Percentiles rank a stretch among this genome's conserved stretches.
These are phyloP conservation scores for Carlito syrichta DNA, from an alignment of 2,113 vertebrate species.

Conservation along the genomic window DNA sequence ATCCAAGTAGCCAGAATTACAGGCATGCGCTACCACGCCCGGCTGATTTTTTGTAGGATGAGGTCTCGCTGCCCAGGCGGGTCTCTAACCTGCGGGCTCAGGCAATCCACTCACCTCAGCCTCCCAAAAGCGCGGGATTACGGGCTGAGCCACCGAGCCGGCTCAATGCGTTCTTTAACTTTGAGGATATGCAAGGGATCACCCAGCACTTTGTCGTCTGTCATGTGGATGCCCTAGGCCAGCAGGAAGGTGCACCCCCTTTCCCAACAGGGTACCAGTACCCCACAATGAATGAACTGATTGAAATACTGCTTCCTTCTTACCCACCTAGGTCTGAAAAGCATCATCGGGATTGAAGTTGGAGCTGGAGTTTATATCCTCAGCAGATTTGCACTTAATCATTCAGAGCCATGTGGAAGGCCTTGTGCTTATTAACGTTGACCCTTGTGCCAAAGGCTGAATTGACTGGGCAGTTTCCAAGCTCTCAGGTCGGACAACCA, in stretches of 20 bases:
- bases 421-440: constrained; percentile 95
- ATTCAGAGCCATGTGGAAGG: constrained; percentile 93
- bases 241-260: constrained; percentile 92
- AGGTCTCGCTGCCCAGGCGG: no score
- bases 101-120: no score
- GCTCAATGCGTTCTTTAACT: constrained; percentile 98
- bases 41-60: no score
- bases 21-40: no score
- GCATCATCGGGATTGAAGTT: constrained; percentile 93
- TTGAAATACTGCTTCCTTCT: constrained; percentile 94
- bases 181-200: constrained; percentile 96
- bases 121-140: no score
- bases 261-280: constrained; percentile 96
- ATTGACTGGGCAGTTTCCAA: constrained; percentile 97
- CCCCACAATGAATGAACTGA: constrained; percentile 93
- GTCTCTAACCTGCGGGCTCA: no score
- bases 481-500: no score
- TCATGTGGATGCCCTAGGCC: constrained; percentile 95
- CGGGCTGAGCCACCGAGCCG: no score
- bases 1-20: no score
- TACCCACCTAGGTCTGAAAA: constrained; percentile 92
- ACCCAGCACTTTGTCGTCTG: constrained; percentile 96
- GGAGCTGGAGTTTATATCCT: constrained; percentile 94
- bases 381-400: constrained; percentile 90
- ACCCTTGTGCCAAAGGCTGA: constrained; percentile 97